Conservation (phyloP, 2,113 vertebrate species). For the Coryphaenoides rupestris region DNA sequence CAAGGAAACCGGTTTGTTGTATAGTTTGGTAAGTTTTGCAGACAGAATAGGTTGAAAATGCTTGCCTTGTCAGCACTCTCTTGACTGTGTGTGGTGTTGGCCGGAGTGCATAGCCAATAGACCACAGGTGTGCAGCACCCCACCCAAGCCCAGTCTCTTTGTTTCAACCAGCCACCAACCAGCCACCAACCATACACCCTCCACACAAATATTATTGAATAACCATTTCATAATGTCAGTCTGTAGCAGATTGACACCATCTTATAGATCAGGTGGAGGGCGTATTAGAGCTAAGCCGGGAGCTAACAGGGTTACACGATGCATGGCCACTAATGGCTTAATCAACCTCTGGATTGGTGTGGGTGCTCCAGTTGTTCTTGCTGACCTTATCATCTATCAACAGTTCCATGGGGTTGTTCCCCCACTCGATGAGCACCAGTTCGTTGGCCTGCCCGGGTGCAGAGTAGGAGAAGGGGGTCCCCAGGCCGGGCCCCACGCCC, state of each 20-base stretch:
- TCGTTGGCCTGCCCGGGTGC: constrained; percentile 76
- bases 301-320: neutral
- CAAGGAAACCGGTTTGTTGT: no score
- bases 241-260: neutral
- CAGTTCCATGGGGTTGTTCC: constrained; percentile 73
- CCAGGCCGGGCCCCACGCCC: constrained; percentile 54
- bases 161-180: no score
- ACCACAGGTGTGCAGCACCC: no score
- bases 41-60: no score
- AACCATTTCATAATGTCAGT: neutral
- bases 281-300: neutral
- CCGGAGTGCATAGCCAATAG: no score
- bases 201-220: no score
- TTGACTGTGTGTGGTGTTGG: no score
- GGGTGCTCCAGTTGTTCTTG: neutral
- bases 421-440: constrained; percentile 79
- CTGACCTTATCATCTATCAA: constrained; percentile 76
- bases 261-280: constrained; percentile 7
- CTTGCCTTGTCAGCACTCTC: no score
- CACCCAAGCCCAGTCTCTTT: no score
- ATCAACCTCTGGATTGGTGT: neutral
- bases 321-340: neutral
- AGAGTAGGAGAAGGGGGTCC: constrained; percentile 78
- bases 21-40: no score
- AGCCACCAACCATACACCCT: no score